Base-by-base conservation (phyloP, 2,113 vertebrate species). In the Mobula birostris region DNA sequence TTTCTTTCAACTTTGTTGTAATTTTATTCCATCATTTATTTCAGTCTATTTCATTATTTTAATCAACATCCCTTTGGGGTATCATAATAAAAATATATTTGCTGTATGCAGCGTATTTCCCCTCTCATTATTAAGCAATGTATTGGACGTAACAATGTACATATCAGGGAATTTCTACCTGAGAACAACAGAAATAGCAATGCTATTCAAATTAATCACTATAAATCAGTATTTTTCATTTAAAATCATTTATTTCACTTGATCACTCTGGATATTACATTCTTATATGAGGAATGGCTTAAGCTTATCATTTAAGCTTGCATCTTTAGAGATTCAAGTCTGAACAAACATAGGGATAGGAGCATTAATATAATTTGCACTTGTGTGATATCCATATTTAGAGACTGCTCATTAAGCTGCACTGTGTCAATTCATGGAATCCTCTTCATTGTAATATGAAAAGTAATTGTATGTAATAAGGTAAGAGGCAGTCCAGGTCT, bases 381-480 rank as follows among this genome's bases (percentile, higher is more conserved):
- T 68, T 90, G 61, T 15, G 61, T 66, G 61, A 88, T 63, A 58
- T 17, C 85, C 66, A 90, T 66, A 32, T 66, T 32, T 90, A 66
- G 61, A 66, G 1, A 32, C 29, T 90, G 12, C 85, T 88, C 61
- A 32, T 90, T 90, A 90, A 90, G 32, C 12, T 90, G 29, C 85
- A 32, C 85, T 32, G 27, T 88, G 85, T 7, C 61, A 90, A 90
- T n/a, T 90, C 85, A 90, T n/a, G 32, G 85, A 90, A 90, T 90
- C 40, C 58, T 32, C 85, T 66, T 90, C 61, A 90, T 66, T 66
- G 29, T 66, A 90, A 32, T 8, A 90, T 36, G n/a, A 90, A 90
- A 90, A 90, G n/a, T 88, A 88, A 66, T 3, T 32, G 85, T 19
- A 15, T 66, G 63, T 88, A 63, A 61, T 63, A 66, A 88, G 29